A percentile compares a stretch with the other conserved stretches of the same genome.
phyloP scores from a whole-genome alignment of 1,140 invertebrate species.

The Papilio aristodemus region DNA sequence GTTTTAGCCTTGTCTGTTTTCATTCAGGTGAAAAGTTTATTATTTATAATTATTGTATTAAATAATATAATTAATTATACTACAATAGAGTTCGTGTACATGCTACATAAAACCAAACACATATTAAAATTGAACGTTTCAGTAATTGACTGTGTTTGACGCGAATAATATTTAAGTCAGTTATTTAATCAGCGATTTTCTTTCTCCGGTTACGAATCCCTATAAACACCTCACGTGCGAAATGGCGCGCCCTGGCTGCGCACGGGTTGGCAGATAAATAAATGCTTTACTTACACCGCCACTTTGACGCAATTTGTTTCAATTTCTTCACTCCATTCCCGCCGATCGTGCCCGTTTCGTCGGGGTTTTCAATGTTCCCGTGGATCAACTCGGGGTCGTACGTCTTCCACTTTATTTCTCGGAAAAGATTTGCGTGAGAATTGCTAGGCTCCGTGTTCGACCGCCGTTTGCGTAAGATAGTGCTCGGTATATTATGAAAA shows the following conservation, averaged over 20 bases:
- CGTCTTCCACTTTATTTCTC: slow-evolving; percentile 31
- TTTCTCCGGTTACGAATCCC: not conserved
- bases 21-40: too few relatives aligned
- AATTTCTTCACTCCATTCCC: slow-evolving; percentile 49
- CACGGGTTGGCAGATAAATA: slow-evolving; percentile 39
- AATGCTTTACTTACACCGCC: slow-evolving; percentile 37
- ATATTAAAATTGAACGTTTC: too few relatives aligned
- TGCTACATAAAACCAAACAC: too few relatives aligned
- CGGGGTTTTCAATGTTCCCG: slow-evolving; percentile 23
- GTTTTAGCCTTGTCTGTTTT: slow-evolving; percentile 13
- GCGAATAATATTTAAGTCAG: too few relatives aligned
- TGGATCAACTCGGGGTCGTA: slow-evolving; percentile 35
- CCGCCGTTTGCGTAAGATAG: slow-evolving; percentile 23
- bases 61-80: not conserved
- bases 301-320: slow-evolving; percentile 54
- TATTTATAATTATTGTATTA: not conserved
- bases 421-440: slow-evolving; percentile 34
- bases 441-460: slow-evolving; percentile 22
- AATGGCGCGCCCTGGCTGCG: slow-evolving; percentile 14
- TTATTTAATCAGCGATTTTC: not conserved
- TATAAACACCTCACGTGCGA: slow-evolving; percentile 25
- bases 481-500: slow-evolving; percentile 16
- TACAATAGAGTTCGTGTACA: too few relatives aligned
- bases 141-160: too few relatives aligned
- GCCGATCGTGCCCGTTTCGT: slow-evolving; percentile 31